Evolutionary conservation across 37 sponge, comb jelly and placozoan species (phyloP).

Genomic region (Haliclona indistincta): DNA sequence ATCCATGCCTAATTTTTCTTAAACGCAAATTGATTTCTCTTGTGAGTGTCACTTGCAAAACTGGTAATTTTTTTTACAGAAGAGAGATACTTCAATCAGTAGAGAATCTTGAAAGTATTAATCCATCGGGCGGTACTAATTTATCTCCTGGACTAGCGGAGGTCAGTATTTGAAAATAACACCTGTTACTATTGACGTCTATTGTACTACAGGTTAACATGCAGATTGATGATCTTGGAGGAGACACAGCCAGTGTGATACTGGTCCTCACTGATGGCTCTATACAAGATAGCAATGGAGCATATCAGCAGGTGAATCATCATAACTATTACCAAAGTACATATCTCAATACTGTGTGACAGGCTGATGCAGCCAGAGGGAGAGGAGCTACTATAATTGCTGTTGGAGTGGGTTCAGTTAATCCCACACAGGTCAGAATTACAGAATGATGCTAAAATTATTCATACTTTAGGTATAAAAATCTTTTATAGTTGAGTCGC

Average conservation of each 20-base stretch:
- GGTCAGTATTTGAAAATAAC: not conserved
- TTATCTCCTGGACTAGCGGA: not conserved
- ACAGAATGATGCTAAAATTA: not conserved
- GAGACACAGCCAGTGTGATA: slow-evolving; percentile 17
- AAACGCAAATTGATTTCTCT: too few species aligned
- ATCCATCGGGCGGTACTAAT: not conserved
- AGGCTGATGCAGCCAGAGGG: not conserved
- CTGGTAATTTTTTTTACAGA: not conserved
- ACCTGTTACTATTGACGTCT: not conserved
- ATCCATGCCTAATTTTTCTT: too few species aligned
- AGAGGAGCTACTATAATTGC: not conserved
- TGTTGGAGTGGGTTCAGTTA: not conserved
- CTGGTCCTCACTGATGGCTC: slow-evolving; percentile 16
- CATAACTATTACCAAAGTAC: not conserved
- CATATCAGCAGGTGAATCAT: not conserved
- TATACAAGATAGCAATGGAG: not conserved
- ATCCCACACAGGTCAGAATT: not conserved
- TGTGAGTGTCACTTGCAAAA: not conserved
- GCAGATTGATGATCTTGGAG: slow-evolving; percentile 1
- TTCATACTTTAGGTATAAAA: not conserved
- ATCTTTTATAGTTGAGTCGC: not conserved
- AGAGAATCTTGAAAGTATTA: not conserved
- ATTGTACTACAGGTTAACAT: not conserved
- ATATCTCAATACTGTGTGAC: not conserved
- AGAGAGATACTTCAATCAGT: not conserved